These are phyloP conservation scores for Nezara viridula DNA, from an alignment of 2,888 invertebrate genomes.

Conservation along the genomic window DNA sequence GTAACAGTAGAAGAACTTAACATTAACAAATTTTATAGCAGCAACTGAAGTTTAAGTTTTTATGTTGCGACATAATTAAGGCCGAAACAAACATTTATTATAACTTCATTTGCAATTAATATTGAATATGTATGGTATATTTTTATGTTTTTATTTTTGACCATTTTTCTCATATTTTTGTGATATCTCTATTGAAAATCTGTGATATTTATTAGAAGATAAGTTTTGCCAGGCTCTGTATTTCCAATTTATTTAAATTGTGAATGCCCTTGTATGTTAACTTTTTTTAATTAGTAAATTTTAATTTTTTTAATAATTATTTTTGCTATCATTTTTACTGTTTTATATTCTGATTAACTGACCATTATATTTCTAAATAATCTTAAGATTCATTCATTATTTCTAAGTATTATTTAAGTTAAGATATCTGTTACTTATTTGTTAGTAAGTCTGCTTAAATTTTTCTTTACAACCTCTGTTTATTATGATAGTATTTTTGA, in stretches of 20 bases:
- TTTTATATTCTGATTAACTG: background rate
- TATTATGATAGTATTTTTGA: too few species aligned
- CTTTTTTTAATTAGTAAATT: background rate
- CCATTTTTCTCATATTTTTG: too few species aligned
- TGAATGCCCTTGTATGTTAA: constrained; percentile 50
- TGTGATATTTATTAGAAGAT: constrained; percentile 53
- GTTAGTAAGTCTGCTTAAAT: background rate
- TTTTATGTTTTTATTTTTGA: too few species aligned
- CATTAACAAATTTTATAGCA: too few species aligned
- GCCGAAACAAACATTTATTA: too few species aligned
- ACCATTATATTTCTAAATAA: background rate
- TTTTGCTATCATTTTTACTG: background rate
- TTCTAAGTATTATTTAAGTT: background rate
- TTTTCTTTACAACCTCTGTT: too few species aligned
- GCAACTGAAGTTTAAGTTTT: too few species aligned
- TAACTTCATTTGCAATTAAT: too few species aligned
- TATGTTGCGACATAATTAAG: too few species aligned
- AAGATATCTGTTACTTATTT: background rate
- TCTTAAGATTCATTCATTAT: background rate
- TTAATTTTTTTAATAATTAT: background rate
- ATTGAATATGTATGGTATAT: too few species aligned
- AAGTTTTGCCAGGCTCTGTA: constrained; percentile 60
- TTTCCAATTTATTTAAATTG: constrained; percentile 58
- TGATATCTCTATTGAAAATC: background rate
- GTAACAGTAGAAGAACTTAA: too few species aligned